Base-by-base conservation (phyloP, 2,797 vertebrate species). In the Sebastes goodei region DNA sequence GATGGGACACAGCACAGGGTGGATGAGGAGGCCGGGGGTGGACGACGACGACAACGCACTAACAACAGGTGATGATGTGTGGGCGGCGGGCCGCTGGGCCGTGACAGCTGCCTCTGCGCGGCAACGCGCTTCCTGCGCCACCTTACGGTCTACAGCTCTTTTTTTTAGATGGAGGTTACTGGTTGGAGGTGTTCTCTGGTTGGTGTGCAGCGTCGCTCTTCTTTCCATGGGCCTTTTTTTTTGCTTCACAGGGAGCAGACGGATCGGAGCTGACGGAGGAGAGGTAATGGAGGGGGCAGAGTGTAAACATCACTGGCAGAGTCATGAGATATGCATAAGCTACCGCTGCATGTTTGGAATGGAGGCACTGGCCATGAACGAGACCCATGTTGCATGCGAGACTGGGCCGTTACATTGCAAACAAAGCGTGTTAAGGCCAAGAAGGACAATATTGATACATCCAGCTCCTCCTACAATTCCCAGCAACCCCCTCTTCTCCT, bases 371-470 rank as follows among this genome's bases (percentile, higher is more conserved):
- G 82, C 78, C 81, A 56, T 71, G 71, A 84, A 82, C 2, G 74
- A 87, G 82, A 88, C 88, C 77, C 89, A 88, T 78, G 67, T 61
- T 33, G 86, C 94, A 93, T 93, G 90, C 90, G 87, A 84, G 88
- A 92, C 87, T 30, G 75, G 74, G 85, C 82, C 67, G 66, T 65
- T 78, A 76, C 71, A 65, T 49, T 21, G 68, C 87, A 88, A 88
- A 87, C 80, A 86, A 84, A 92, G 87, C 65, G 81, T 53, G 85
- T 86, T 89, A 91, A 94, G 94, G 90, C 92, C 71, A 69, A 87
- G 70, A 85, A 82, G 80, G 82, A 81, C 67, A 78, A 80, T 65
- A 78, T 15, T 27, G 62, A 89, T 73, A 76, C 81, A 52, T 74
- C 82, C 77, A 62, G 76, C 61, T 71, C 56, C 35, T 23, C 38